Base-by-base conservation (phyloP, 64 coral and sea anemone species). In the Acropora yongei region DNA sequence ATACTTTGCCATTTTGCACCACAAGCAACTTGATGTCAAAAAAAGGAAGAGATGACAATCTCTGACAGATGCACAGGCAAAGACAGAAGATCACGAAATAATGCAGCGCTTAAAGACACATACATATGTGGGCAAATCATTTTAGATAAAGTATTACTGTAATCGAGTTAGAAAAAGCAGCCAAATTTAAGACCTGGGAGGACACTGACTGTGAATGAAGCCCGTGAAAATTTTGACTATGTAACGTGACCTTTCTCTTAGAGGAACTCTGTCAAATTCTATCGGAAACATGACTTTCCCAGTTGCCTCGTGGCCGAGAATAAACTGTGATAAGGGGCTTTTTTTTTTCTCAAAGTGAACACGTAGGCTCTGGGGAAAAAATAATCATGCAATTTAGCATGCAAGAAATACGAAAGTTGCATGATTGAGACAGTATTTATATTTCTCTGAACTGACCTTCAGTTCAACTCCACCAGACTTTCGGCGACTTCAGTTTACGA, bases 81-180 rank as follows among this genome's bases (percentile, higher is more conserved):
- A 71, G 68, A 71, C 68, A 71, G 68, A 71, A 71, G 68, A 20
- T 71, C 67, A 71, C 68, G 19, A 40, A 71, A 71, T 71, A 19
- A 71, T 71, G 39, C 68, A 71, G 68, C 68, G 19, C 68, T 71
- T 71, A 71, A 71, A 71, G 68, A 71, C 68, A 63, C 58, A 63
- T 63, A 71, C 68, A 71, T 39, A 19, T 71, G 68, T 71, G 68
- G 68, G 68, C 68, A 71, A 71, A 39, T 71, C 68, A 71, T 71
- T 30, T 71, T 71, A 71, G 68, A 71, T 71, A 63, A 71, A 71
- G 20, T 71, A 71, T 71, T 71, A 71, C 68, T 71, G 68, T 71
- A 71, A 71, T 71, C 68, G 18, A 71, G 68, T 71, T 71, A 17
- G n/a, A 71, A 71, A 71, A 71, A 71, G 30, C 30, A 30, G 30